These are phyloP conservation scores for Coregonus suidteri DNA, from an alignment of 2,797 vertebrate species.

Conservation along the genomic window DNA sequence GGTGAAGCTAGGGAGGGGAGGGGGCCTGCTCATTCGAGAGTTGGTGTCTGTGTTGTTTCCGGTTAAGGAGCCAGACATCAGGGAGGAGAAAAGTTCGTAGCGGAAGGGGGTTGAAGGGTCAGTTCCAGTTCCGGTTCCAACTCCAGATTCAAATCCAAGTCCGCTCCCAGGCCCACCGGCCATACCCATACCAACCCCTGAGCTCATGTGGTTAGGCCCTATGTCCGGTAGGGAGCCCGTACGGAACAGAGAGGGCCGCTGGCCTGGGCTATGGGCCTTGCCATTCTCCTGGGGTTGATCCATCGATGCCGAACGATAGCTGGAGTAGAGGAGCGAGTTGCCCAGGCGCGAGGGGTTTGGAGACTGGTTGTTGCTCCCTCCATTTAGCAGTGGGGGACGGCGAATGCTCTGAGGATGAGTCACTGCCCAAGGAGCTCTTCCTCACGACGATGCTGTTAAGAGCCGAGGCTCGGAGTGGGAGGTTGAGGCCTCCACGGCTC, in stretches of 20 bases:
- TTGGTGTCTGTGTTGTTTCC: conserved; percentile 43
- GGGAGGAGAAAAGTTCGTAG: conserved; percentile 56
- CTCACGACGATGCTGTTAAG: conserved; percentile 61
- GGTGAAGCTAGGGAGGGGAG: neutral
- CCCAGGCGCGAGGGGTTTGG: conserved; percentile 80
- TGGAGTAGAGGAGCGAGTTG: conserved; percentile 83
- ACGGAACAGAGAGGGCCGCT: conserved; percentile 16
- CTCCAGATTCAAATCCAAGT: neutral
- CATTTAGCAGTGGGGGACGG: conserved; percentile 50
- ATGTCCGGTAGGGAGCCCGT: conserved; percentile 66
- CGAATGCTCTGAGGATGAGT: conserved; percentile 58
- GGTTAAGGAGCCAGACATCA: conserved; percentile 49
- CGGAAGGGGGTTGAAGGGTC: conserved; percentile 37
- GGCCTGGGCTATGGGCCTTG: neutral
- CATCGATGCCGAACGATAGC: conserved; percentile 49
- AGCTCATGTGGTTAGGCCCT: conserved; percentile 11
- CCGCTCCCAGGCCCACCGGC: neutral
- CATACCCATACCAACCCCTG: neutral
- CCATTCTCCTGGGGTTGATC: conserved; percentile 56
- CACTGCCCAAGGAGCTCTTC: conserved; percentile 35
- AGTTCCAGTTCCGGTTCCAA: neutral
- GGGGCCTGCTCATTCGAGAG: conserved; percentile 44
- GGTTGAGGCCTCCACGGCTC: conserved; percentile 8
- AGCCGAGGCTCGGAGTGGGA: conserved; percentile 45
- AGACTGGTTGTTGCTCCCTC: conserved; percentile 16